Evolutionary conservation across 2,113 vertebrate species (phyloP).

Genomic region (Lycocorax pyrrhopterus): DNA sequence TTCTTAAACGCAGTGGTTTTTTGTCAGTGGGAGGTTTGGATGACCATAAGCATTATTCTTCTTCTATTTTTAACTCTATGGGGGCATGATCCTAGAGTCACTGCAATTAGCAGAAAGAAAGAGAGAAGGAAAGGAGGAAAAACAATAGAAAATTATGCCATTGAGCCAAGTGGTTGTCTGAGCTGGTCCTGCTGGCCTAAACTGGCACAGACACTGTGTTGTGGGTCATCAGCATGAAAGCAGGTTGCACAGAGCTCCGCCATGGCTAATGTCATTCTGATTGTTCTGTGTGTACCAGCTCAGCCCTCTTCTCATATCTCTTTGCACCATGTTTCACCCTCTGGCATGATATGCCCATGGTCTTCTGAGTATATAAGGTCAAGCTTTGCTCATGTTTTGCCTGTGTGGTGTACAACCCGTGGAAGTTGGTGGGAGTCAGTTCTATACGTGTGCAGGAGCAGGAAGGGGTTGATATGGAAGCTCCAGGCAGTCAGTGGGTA

Average conservation of each 20-base stretch:
- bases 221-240: not conserved
- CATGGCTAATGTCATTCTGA: not conserved
- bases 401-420: not conserved
- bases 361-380: not conserved
- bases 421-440: not conserved
- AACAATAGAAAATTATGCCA: not conserved
- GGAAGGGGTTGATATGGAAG: not conserved
- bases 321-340: not conserved
- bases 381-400: not conserved
- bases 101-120: not conserved
- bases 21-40: not conserved
- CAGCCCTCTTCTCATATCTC: not conserved
- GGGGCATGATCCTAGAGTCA: not conserved
- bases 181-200: not conserved
- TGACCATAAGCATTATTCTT: not conserved
- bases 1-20: not conserved
- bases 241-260: not conserved
- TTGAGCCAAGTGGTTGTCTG: not conserved
- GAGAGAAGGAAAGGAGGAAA: not conserved
- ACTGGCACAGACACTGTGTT: too few species aligned
- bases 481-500: not conserved
- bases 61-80: not conserved
- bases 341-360: not conserved
- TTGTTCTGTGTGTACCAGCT: not conserved
- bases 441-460: rapidly evolving